phyloP scores from a whole-genome alignment of 2,113 vertebrate genomes.

The Pelodiscus sinensis region DNA sequence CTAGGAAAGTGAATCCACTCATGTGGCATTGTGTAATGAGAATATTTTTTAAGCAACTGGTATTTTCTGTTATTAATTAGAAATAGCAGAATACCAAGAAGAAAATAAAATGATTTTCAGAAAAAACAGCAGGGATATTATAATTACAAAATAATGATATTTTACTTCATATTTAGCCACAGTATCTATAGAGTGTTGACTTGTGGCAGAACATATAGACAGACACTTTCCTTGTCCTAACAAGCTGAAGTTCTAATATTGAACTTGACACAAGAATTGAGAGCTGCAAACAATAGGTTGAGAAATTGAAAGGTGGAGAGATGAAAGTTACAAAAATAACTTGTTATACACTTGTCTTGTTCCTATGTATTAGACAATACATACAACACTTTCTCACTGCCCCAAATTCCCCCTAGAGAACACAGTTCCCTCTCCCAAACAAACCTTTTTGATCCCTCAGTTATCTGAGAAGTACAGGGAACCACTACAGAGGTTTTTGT shows the following conservation, averaged over 20 bases:
- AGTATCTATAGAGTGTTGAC: not conserved
- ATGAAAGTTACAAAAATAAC: not conserved
- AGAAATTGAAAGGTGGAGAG: not conserved
- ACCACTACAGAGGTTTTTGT: not conserved
- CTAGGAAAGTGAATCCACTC: constrained; percentile 25
- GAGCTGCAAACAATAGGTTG: not conserved
- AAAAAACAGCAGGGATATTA: not conserved
- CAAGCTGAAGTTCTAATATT: not conserved
- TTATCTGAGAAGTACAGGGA: not conserved
- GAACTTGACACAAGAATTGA: not conserved
- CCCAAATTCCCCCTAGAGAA: not conserved
- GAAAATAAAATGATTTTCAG: not conserved
- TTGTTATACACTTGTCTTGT: not conserved
- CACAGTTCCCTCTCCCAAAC: not conserved
- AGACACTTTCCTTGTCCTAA: not conserved
- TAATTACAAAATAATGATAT: not conserved
- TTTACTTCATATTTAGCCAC: not conserved
- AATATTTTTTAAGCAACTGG: not conserved
- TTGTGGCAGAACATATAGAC: not conserved
- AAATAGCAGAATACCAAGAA: constrained; percentile 12
- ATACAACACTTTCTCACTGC: not conserved
- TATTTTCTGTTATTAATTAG: constrained; percentile 32
- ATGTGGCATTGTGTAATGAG: not conserved
- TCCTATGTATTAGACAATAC: not conserved
- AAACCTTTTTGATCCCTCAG: not conserved